Conservation (phyloP, 2,113 vertebrate species). For the Cygnus atratus region DNA sequence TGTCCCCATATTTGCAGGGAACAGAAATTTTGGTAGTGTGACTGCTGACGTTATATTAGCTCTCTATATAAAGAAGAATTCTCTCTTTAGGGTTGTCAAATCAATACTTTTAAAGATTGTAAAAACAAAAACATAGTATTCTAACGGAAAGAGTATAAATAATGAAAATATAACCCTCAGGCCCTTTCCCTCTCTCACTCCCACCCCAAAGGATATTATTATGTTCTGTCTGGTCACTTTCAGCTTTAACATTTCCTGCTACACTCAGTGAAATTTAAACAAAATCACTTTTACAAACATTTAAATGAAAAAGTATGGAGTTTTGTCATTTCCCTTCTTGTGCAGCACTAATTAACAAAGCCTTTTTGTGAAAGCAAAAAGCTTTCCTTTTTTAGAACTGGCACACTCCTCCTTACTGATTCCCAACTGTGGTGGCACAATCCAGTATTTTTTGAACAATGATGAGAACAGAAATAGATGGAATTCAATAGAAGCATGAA, state of each 20-base stretch:
- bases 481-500: slow-evolving; percentile 55
- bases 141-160: background rate
- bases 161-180: slow-evolving; percentile 8
- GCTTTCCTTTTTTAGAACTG: slow-evolving; percentile 67
- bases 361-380: slow-evolving; percentile 51
- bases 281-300: slow-evolving; percentile 61
- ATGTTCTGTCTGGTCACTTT: slow-evolving; percentile 40
- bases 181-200: background rate
- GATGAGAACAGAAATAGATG: slow-evolving; percentile 69
- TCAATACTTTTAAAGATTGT: background rate
- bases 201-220: background rate
- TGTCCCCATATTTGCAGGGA: background rate
- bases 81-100: background rate
- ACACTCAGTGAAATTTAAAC: slow-evolving; percentile 66
- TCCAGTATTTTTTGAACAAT: slow-evolving; percentile 64
- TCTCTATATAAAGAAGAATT: background rate
- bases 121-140: background rate
- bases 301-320: slow-evolving; percentile 55
- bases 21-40: background rate
- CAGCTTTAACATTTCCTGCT: slow-evolving; percentile 58
- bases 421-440: slow-evolving; percentile 64
- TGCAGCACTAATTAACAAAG: slow-evolving; percentile 53
- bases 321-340: slow-evolving; percentile 55
- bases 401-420: slow-evolving; percentile 38
- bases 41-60: background rate